Evolutionary conservation across 1,140 invertebrate species (phyloP).

Genomic region (Goniozus legneri): DNA sequence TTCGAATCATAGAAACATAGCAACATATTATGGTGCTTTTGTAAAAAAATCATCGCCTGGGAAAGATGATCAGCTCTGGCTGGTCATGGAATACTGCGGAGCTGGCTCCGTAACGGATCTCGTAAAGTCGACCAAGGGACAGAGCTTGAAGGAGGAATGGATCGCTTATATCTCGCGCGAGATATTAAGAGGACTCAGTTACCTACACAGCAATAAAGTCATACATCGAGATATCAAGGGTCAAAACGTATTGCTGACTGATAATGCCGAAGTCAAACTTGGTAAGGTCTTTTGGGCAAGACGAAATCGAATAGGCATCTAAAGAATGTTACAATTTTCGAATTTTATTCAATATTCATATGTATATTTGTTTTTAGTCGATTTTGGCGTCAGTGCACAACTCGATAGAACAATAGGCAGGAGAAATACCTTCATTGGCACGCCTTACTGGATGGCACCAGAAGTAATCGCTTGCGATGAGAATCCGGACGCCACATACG

Average conservation of each 20-base stretch:
- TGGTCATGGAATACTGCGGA: slow-evolving; percentile 99
- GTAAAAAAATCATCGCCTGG: slow-evolving; percentile 98
- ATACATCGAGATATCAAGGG: slow-evolving; percentile 99
- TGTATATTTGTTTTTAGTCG: slow-evolving; percentile 65
- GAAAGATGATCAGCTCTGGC: slow-evolving; percentile 98
- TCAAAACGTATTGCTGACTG: slow-evolving; percentile 98
- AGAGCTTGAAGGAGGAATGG: slow-evolving; percentile 99
- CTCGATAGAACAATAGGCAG: slow-evolving; percentile 97
- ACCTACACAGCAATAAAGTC: slow-evolving; percentile 98
- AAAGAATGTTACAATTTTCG: too few species aligned
- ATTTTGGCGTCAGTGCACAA: slow-evolving; percentile 99
- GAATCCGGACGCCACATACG: slow-evolving; percentile 99
- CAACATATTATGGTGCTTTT: slow-evolving; percentile 99
- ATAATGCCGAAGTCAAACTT: slow-evolving; percentile 99
- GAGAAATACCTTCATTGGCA: slow-evolving; percentile 99
- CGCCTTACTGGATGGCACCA: slow-evolving; percentile 97
- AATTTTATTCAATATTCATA: not conserved
- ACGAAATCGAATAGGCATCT: too few species aligned
- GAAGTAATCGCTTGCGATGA: slow-evolving; percentile 99
- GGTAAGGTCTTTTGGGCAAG: too few species aligned
- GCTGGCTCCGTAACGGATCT: slow-evolving; percentile 98
- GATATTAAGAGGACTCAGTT: slow-evolving; percentile 92
- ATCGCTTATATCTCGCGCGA: slow-evolving; percentile 99
- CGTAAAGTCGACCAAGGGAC: slow-evolving; percentile 98
- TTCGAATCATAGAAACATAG: slow-evolving; percentile 99